Base-by-base conservation (phyloP, 2,113 vertebrate genomes). In the Philantomba maxwellii region DNA sequence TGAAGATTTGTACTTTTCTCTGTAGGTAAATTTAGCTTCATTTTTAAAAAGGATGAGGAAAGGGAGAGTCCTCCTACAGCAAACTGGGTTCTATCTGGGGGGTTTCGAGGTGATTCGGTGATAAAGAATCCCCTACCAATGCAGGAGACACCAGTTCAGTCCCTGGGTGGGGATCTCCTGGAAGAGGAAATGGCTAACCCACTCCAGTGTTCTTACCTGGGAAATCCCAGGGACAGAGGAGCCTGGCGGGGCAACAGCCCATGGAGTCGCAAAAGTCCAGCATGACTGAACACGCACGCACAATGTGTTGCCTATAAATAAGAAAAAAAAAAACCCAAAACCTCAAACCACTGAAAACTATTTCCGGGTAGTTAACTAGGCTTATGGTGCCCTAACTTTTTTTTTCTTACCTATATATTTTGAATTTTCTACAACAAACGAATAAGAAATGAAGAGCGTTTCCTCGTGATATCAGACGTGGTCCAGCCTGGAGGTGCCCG, bases 381-480 rank as follows among this genome's bases (percentile, higher is more conserved):
- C 33, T 25, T n/a, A 28, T n/a, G 91, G 19, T 39, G 66, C 6
- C 26, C 33, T 36, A 3, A 4, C 9, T 7, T 5, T 23, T 6
- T 21, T 25, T 33, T 58, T 25, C 15, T 75, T 11, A 13, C 17
- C n/a, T 66, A 21, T 11, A 28, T 64, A 81, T 92, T 51, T 77
- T 60, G 58, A 21, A 60, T 55, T 82, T 91, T 90, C 89, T 85
- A 33, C 36, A 84, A 51, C n/a, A 43, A 82, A 81, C 45, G 89
- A 53, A 53, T 60, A 64, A 36, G 33, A 51, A 81, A 62, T 6
- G 45, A 80, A 53, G 51, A 4, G 15, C 0, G 5, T 4, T 87
- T 62, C 43, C 43, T 10, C 1, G 17, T 2, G 49, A 25, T 25
- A 47, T 16, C 6, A 26, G 55, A 73, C 0, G 30, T 33, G 39